These are phyloP conservation scores for Tachina lurida DNA, from an alignment of 2,888 invertebrate genomes.

Conservation along the genomic window DNA sequence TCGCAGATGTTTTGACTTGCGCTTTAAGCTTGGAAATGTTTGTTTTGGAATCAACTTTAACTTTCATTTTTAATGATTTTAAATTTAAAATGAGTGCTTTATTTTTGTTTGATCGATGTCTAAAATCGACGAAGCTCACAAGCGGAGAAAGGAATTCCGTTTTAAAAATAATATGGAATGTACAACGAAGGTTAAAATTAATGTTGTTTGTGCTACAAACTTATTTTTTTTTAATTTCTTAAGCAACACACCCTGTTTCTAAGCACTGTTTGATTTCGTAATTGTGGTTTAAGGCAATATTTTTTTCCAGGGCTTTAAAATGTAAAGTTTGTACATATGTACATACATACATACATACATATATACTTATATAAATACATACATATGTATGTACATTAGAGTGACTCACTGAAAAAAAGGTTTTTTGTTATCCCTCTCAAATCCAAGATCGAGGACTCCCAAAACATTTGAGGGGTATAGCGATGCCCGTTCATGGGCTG, in stretches of 20 bases:
- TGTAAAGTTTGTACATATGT: not conserved
- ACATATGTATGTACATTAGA: no score
- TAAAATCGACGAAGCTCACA: not conserved
- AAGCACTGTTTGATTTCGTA: slow-evolving; percentile 14
- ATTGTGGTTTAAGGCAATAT: not conserved
- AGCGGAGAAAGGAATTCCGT: not conserved
- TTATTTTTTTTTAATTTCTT: slow-evolving; percentile 4
- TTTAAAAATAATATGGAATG: slow-evolving; percentile 45
- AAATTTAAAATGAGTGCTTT: not conserved
- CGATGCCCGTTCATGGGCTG: no score
- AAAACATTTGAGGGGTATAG: no score
- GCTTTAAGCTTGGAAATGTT: slow-evolving; percentile 69
- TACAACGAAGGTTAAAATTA: slow-evolving; percentile 4
- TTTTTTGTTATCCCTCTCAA: no score
- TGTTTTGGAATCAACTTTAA: slow-evolving; percentile 77
- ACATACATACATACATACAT: not conserved
- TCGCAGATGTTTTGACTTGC: slow-evolving; percentile 42
- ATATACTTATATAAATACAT: no score
- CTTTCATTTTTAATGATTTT: slow-evolving; percentile 76
- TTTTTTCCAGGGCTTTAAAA: not conserved
- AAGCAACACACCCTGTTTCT: slow-evolving; percentile 40
- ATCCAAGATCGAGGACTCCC: no score
- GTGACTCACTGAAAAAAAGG: no score
- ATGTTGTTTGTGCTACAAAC: slow-evolving; percentile 8
- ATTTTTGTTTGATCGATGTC: slow-evolving; percentile 10